Evolutionary conservation across 2,888 invertebrate species (phyloP), one percentile per base, ranked within the genome.

Genomic region (Agrochola macilenta): DNA sequence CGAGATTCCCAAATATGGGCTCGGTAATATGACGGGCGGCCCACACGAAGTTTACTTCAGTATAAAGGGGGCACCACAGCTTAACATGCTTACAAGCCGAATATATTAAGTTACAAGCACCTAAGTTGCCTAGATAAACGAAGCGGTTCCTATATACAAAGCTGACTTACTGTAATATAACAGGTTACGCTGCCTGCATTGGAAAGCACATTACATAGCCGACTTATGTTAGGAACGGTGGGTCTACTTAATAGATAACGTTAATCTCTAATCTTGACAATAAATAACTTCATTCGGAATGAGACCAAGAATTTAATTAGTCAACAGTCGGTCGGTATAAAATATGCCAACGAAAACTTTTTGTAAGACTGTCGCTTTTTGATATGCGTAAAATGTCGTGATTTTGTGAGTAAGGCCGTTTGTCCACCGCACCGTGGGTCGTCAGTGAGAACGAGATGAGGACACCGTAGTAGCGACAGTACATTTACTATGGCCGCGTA

Each of bases 1-100:
- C 87, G 75, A 86, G 77, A 83, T 78, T 78, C 73, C 82, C 79
- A 84, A 88, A 88, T 88, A 83, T 80, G 81, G 81, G 73, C 52
- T 63, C 49, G 17, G 65, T 83, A 82, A 88, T 82, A 88, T 82
- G 81, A 87, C 75, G 78, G 68, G 68, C 63, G 60, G 74, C 74
- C 78, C 72, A 78, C 84, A 82, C 87, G 82, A 82, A 78, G 77
- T 82, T 84, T 75, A 77, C 79, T 83, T 61, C 49, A 76, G 65
- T 46, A 77, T 69, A 74, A 78, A 76, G 81, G 81, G 58, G 58
- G 26, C 54, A 79, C 69, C n/a, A 54, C 79, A 74, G 66, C 79
- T 78, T 82, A 49, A 69, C 65, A 73, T 30, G 64, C 73, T 81
- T 70, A 79, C 74, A 76, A 82, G 61, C 78, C 65, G 60, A n/a